Percentiles rank a stretch among this genome's conserved stretches.
phyloP scores from a whole-genome alignment of 23 tunicate species.

The Phallusia fumigata region DNA sequence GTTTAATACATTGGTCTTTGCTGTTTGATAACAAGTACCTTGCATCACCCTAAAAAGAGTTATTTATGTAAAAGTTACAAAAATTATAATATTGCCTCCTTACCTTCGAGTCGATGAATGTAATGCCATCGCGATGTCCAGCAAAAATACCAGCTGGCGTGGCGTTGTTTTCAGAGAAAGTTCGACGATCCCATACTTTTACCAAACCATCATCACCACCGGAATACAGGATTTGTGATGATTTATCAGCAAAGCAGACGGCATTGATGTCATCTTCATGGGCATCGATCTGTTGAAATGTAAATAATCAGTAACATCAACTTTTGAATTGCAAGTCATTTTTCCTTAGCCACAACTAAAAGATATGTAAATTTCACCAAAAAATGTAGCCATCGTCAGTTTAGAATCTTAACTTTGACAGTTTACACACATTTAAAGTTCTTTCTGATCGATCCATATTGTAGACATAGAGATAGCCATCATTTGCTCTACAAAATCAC shows the following conservation, averaged over 20 bases:
- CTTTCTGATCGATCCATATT: conserved; percentile 35
- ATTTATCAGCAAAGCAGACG: conserved; percentile 65
- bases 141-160: conserved; percentile 55
- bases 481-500: conserved; percentile 27
- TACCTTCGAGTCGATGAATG: conserved; percentile 60
- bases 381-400: too few species aligned
- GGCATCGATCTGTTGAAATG: conserved; percentile 45
- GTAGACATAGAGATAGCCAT: conserved; percentile 58
- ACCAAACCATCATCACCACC: conserved; percentile 88
- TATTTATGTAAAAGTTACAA: background rate
- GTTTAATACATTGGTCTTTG: conserved; percentile 70
- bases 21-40: conserved; percentile 71
- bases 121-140: conserved; percentile 77
- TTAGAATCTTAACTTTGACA: too few species aligned
- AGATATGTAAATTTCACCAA: too few species aligned
- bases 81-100: background rate
- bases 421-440: conserved; percentile 29
- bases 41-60: conserved; percentile 38
- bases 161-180: conserved; percentile 27
- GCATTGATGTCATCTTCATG: conserved; percentile 90
- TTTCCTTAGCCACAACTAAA: too few species aligned
- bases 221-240: conserved; percentile 71
- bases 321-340: too few species aligned
- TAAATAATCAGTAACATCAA: too few species aligned
- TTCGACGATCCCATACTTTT: conserved; percentile 78